These are phyloP conservation scores for Sardinella longiceps DNA, from an alignment of 2,797 vertebrate genomes.

Conservation along the genomic window DNA sequence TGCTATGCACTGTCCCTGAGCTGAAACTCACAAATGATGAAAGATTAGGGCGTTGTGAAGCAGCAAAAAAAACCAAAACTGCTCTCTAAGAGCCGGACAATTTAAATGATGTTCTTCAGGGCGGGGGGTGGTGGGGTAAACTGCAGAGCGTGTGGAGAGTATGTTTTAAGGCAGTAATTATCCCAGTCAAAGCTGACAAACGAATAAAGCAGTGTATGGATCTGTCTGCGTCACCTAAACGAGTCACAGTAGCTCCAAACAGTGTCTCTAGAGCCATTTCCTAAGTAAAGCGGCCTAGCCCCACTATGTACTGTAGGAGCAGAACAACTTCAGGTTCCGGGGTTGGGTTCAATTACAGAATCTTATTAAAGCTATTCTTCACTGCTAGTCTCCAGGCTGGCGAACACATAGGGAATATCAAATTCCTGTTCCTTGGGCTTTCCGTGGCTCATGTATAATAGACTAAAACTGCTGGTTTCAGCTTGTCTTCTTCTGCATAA, in stretches of 20 bases:
- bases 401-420: constrained; percentile 44
- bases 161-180: neutral
- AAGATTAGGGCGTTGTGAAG: neutral
- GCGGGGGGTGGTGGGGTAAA: too few relatives aligned
- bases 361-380: constrained; percentile 67
- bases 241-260: neutral
- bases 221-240: neutral
- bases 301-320: too few relatives aligned
- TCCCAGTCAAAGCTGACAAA: constrained; percentile 37
- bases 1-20: neutral
- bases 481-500: constrained; percentile 39
- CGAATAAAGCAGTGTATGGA: constrained; percentile 15
- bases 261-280: neutral
- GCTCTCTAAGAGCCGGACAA: neutral
- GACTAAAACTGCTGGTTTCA: constrained; percentile 36
- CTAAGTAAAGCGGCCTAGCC: neutral
- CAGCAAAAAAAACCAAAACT: neutral
- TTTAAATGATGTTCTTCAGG: neutral
- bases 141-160: neutral
- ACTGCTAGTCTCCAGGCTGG: constrained; percentile 59
- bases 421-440: constrained; percentile 39
- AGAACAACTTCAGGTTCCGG: constrained; percentile 31
- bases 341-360: constrained; percentile 58
- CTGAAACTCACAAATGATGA: neutral
- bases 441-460: constrained; percentile 44